A percentile compares a stretch with the other conserved stretches of the same genome.
Evolutionary conservation across 2,888 invertebrate species (phyloP).

Genomic region (Drosophila algonquin): DNA sequence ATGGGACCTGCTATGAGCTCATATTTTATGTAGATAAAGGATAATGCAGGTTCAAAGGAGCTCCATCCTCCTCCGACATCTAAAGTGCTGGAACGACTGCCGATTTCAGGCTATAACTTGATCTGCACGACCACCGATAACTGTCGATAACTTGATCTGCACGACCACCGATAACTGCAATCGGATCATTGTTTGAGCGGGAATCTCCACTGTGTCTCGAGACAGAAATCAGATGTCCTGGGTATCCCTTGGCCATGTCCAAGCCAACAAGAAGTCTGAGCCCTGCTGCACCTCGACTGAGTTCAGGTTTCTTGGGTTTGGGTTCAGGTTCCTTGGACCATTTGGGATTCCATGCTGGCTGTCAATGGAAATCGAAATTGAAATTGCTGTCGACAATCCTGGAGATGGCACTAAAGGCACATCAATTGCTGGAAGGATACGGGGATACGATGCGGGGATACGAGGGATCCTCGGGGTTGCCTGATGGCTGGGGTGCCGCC

Average conservation of each 20-base stretch:
- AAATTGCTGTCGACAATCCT: constrained; percentile 63
- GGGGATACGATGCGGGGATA: not conserved
- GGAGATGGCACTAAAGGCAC: constrained; percentile 50
- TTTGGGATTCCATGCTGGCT: constrained; percentile 1
- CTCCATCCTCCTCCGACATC: too few relatives aligned
- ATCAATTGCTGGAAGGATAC: constrained; percentile 22
- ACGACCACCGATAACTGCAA: too few relatives aligned
- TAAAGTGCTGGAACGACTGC: too few relatives aligned
- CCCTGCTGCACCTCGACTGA: constrained; percentile 11
- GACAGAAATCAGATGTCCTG: not conserved
- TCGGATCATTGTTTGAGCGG: too few relatives aligned
- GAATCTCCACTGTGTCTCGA: too few relatives aligned
- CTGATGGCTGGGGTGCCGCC: not conserved
- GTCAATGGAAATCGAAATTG: constrained; percentile 65
- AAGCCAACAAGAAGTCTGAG: not conserved
- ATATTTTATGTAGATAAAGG: too few relatives aligned
- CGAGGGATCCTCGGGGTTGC: constrained; percentile 8
- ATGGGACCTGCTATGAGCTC: too few relatives aligned
- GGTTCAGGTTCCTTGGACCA: constrained; percentile 7
- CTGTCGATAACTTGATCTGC: too few relatives aligned
- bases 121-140: too few relatives aligned
- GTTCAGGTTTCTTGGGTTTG: constrained; percentile 9
- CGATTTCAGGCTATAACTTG: too few relatives aligned
- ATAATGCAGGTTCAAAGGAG: too few relatives aligned
- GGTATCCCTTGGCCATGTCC: not conserved